Evolutionary conservation across 2,888 invertebrate species (phyloP).

Genomic region (Stenolophus ochropezus): DNA sequence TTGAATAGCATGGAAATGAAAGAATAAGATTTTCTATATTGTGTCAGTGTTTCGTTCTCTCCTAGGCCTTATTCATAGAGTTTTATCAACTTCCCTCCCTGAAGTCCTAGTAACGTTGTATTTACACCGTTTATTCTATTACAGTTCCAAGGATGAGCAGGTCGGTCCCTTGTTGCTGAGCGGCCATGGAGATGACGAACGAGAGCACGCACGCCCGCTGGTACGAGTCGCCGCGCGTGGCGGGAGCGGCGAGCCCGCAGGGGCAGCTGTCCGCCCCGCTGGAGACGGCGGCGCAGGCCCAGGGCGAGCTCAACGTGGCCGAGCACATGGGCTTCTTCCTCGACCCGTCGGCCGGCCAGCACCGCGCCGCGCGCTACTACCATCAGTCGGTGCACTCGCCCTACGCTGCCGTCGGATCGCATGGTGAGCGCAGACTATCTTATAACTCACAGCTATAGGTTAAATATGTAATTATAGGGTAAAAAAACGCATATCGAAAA

Average conservation of each 20-base stretch:
- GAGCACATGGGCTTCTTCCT: constrained; percentile 74
- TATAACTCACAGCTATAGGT: neutral
- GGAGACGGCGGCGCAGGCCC: constrained; percentile 62
- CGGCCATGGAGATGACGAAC: constrained; percentile 74
- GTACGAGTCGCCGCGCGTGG: constrained; percentile 73
- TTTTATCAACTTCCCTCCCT: too few species aligned
- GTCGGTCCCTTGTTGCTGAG: neutral
- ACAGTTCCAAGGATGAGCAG: neutral
- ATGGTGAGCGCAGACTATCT: constrained; percentile 70
- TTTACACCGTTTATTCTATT: neutral
- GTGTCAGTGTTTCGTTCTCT: too few species aligned
- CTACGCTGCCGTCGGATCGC: constrained; percentile 72
- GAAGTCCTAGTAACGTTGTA: neutral
- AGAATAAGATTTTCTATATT: too few species aligned
- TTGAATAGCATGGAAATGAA: too few species aligned
- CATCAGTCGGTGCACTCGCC: constrained; percentile 74
- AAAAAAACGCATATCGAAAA: too few species aligned
- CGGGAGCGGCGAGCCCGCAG: constrained; percentile 71
- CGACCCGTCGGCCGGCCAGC: constrained; percentile 71
- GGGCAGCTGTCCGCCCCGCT: constrained; percentile 64
- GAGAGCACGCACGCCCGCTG: constrained; percentile 72
- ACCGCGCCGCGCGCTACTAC: constrained; percentile 72
- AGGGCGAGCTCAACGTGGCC: constrained; percentile 71
- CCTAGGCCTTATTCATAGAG: too few species aligned
- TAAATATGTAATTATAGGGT: neutral